Percentiles rank a stretch among this genome's conserved stretches.
Evolutionary conservation across 2,888 invertebrate genomes (phyloP).

Genomic region (Bembecia ichneumoniformis): DNA sequence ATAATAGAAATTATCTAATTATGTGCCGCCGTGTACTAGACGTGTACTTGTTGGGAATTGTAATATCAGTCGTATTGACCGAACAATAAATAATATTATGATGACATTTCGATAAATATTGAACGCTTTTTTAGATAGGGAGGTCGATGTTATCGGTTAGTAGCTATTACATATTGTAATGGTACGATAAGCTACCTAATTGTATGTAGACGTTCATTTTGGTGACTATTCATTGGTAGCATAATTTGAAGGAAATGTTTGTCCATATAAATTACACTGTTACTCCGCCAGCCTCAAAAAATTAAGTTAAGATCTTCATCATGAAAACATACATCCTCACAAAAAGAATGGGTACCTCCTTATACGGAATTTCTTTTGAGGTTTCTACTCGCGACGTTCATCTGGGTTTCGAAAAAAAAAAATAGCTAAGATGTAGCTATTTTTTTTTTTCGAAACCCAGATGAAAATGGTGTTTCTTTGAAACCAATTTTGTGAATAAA

Average conservation of each 20-base stretch:
- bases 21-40: conserved; percentile 50
- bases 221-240: conserved; percentile 1
- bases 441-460: too few species aligned
- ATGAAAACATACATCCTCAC: too few species aligned
- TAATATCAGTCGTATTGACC: conserved; percentile 35
- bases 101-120: conserved; percentile 52
- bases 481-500: too few species aligned
- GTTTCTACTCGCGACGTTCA: too few species aligned
- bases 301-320: too few species aligned
- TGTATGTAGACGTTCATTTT: conserved; percentile 23
- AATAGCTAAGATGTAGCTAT: too few species aligned
- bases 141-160: conserved; percentile 62
- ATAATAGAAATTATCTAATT: conserved; percentile 72
- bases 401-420: too few species aligned
- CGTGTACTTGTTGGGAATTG: conserved; percentile 45
- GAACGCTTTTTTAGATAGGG: conserved; percentile 50
- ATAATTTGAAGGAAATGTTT: neutral
- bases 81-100: conserved; percentile 44
- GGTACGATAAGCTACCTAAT: conserved; percentile 53
- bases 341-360: too few species aligned
- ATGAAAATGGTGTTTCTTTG: too few species aligned
- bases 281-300: too few species aligned
- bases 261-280: too few species aligned
- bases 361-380: too few species aligned
- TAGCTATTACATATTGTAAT: conserved; percentile 60